Base-by-base conservation (phyloP, 1,140 invertebrate genomes). In the Drosophila pandora region DNA sequence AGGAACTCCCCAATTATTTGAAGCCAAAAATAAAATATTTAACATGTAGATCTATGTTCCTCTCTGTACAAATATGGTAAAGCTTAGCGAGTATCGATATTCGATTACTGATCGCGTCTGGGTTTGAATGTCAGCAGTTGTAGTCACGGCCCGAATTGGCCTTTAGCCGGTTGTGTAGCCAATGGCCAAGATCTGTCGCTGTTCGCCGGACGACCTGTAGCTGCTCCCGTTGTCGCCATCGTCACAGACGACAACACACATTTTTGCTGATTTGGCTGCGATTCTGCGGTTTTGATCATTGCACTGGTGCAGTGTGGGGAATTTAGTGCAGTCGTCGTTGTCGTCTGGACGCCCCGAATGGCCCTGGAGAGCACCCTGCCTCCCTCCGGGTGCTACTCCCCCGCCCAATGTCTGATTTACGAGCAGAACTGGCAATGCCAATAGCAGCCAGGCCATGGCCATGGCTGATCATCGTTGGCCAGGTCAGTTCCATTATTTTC, bases 401-500 rank as follows among this genome's bases (percentile, higher is more conserved):
- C 55, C 45, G 53, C 64, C 56, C 61, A 47, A 53, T 74, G 69
- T 54, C 78, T 82, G 73, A 87, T 81, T 82, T 85, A 85, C 82
- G 82, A 74, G 81, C 62, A 39, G 41, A 48, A 39, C 32, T 45
- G 9, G 49, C 37, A 50, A 69, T 76, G 47, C 67, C 45, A 32
- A 30, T 53, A 32, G 4, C 65, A 62, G 34, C 34, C 34, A 75
- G 76, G 62, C 81, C 72, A 50, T 65, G 78, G 47, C 75, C 83
- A 82, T 82, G 17, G 17, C 17, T 17, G 81, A 85, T 87, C 79
- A 56, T 76, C 50, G 83, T 59, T 62, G 63, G 83, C 78, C 84
- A 84, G 83, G 83, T 87, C 83, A 88, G 83, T 79, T 74, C 83
- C 79, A 88, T 88, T 88, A 89, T 84, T 89, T 89, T 87, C 61